Conservation (phyloP, 2,888 invertebrate genomes). For the Sturmia bella region DNA sequence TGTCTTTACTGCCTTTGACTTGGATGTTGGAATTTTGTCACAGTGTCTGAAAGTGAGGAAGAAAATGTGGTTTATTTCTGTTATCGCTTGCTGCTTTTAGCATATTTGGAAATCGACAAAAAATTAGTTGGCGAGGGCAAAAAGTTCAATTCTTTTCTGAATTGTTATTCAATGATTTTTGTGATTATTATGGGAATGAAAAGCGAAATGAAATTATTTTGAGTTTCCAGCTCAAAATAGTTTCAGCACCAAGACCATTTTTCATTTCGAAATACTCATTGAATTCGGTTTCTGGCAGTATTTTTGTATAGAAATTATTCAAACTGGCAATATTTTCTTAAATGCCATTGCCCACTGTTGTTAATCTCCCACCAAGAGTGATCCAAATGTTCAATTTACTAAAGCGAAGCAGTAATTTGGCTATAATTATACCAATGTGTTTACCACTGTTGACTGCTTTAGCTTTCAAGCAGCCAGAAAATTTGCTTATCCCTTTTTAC, state of each 20-base stretch:
- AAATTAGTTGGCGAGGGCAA: no score
- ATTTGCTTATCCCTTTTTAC: conserved; percentile 18
- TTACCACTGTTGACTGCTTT: conserved; percentile 22
- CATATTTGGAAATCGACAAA: no score
- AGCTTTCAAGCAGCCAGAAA: neutral
- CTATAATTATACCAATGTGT: conserved; percentile 43
- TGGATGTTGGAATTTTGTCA: conserved; percentile 10
- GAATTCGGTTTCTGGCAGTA: no score
- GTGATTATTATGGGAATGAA: no score
- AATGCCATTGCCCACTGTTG: neutral
- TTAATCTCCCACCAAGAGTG: conserved; percentile 39
- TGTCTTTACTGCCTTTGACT: neutral
- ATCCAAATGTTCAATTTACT: conserved; percentile 62
- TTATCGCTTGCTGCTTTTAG: no score
- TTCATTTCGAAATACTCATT: no score
- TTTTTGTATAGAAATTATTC: neutral
- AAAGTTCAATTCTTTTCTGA: no score
- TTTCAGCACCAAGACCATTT: no score
- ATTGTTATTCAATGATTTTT: no score
- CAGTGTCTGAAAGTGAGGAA: neutral
- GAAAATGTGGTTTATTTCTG: no score
- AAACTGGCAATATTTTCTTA: neutral
- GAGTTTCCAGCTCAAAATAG: no score
- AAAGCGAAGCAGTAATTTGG: conserved; percentile 49
- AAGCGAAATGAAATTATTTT: no score